Evolutionary conservation across 2,888 invertebrate genomes (phyloP).

Genomic region (Helicoverpa assulta): DNA sequence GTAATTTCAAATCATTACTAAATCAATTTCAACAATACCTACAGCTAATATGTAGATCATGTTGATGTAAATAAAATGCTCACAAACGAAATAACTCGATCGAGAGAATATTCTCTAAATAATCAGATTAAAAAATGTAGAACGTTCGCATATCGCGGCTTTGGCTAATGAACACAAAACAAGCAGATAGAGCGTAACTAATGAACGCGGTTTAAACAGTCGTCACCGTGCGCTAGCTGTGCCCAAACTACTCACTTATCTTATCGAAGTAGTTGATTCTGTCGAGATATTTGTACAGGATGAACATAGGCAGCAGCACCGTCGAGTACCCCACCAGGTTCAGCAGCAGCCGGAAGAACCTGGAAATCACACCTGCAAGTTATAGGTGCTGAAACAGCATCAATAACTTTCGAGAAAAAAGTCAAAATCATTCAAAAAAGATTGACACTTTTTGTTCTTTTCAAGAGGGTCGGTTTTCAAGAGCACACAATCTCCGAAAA

Average conservation of each 20-base stretch:
- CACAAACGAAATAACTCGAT: too few relatives aligned
- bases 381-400: too few relatives aligned
- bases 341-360: constrained; percentile 94
- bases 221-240: constrained; percentile 4
- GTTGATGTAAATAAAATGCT: too few relatives aligned
- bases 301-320: constrained; percentile 95
- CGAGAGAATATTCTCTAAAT: too few relatives aligned
- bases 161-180: constrained; percentile 9
- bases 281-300: constrained; percentile 95
- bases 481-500: too few relatives aligned
- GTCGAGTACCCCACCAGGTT: constrained; percentile 97
- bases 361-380: constrained; percentile 57
- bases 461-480: too few relatives aligned
- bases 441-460: too few relatives aligned
- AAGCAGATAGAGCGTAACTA: constrained; percentile 26
- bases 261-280: constrained; percentile 95
- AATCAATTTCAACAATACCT: too few relatives aligned
- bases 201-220: constrained; percentile 24
- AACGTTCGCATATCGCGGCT: neutral
- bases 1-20: neutral
- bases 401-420: too few relatives aligned
- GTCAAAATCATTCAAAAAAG: too few relatives aligned
- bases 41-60: too few relatives aligned
- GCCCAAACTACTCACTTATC: constrained; percentile 89
- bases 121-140: neutral